Percentiles rank a stretch among this genome's conserved stretches.
These are phyloP conservation scores for Lytechinus variegatus DNA, from an alignment of 35 echinoderm and acorn worm species.

Conservation along the genomic window DNA sequence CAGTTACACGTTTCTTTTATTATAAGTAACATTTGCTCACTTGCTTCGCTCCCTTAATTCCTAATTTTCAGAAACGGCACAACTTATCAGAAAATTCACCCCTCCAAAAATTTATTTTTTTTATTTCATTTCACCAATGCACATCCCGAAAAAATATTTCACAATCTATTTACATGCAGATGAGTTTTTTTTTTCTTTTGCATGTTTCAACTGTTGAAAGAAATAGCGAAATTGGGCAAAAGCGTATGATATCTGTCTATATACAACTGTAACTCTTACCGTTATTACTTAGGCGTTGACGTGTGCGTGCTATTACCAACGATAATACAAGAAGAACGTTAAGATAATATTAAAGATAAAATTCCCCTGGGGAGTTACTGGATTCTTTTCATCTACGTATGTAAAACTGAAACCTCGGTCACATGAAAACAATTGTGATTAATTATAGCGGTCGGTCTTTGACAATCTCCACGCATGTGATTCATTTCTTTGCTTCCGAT, in stretches of 20 bases:
- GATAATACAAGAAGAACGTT: not conserved
- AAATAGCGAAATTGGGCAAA: not conserved
- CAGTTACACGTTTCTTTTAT: too few relatives aligned
- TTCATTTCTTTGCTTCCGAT: not conserved
- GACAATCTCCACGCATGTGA: not conserved
- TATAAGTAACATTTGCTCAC: too few relatives aligned
- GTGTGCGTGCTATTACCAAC: not conserved
- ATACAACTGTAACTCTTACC: too few relatives aligned
- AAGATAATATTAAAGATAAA: not conserved
- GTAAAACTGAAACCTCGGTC: not conserved
- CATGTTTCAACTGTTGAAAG: too few relatives aligned
- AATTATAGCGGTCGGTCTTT: not conserved
- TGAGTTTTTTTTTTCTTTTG: not conserved
- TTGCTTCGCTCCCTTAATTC: too few relatives aligned
- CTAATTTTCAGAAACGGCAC: too few relatives aligned
- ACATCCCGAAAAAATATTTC: not conserved
- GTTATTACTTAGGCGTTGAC: not conserved
- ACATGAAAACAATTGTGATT: not conserved
- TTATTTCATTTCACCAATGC: too few relatives aligned
- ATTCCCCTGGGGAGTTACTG: not conserved
- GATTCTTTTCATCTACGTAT: not conserved
- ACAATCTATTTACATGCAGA: not conserved
- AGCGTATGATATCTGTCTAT: not conserved
- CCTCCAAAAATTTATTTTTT: too few relatives aligned
- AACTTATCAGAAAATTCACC: too few relatives aligned